Conservation (phyloP, 1,140 invertebrate genomes). For the Hesperophylax magnus region DNA sequence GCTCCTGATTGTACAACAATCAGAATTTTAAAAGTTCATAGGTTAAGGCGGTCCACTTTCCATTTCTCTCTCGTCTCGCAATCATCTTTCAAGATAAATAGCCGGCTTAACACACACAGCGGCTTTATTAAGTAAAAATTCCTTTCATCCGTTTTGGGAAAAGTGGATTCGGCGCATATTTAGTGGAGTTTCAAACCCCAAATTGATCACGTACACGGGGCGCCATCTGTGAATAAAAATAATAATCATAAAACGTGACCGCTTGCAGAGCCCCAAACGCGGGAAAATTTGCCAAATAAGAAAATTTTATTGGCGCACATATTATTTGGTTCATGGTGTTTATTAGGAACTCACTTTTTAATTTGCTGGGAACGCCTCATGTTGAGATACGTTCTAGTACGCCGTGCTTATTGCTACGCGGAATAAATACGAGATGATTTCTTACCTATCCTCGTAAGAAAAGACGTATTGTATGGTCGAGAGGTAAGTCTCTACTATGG, state of each 20-base stretch:
- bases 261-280: conserved; percentile 9
- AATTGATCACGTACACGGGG: conserved; percentile 40
- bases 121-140: conserved; percentile 31
- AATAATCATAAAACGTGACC: conserved; percentile 46
- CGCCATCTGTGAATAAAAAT: conserved; percentile 46
- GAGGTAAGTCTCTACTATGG: no score
- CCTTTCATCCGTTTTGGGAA: conserved; percentile 9
- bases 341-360: conserved; percentile 5
- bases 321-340: neutral
- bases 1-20: neutral
- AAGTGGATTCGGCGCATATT: conserved; percentile 39
- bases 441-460: no score
- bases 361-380: no score
- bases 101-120: conserved; percentile 15
- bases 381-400: no score
- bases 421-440: no score
- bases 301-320: conserved; percentile 28
- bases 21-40: neutral
- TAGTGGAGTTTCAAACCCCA: conserved; percentile 11
- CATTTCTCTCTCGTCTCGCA: neutral
- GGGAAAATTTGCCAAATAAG: conserved; percentile 20
- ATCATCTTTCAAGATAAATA: conserved; percentile 28
- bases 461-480: no score
- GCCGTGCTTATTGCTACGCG: no score
- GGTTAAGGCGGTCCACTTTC: neutral